Conservation (phyloP, 1,140 invertebrate genomes). For the Brachionus koreanus region DNA sequence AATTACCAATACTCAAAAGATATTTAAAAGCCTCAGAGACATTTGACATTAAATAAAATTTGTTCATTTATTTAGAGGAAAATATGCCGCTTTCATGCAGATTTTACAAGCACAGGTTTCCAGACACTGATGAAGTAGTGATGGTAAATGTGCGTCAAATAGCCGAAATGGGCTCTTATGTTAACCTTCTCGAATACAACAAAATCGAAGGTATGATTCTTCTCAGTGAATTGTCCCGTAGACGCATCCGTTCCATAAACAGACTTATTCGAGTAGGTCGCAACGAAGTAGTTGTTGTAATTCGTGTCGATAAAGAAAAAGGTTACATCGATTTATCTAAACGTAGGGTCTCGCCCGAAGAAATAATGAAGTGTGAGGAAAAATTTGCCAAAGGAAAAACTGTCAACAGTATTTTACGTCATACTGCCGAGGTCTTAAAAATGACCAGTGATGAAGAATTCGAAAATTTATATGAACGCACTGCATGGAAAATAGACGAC, state of each 20-base stretch:
- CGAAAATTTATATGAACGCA: conserved; percentile 90
- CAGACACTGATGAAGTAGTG: conserved; percentile 97
- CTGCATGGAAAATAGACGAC: conserved; percentile 98
- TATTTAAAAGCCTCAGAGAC: not conserved
- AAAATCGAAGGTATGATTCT: conserved; percentile 86
- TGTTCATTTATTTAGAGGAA: conserved; percentile 35
- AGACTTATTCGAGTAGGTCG: conserved; percentile 97
- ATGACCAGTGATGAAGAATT: conserved; percentile 85
- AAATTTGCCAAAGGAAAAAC: conserved; percentile 97
- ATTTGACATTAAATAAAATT: not conserved
- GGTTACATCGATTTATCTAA: conserved; percentile 99
- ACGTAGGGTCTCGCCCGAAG: conserved; percentile 92
- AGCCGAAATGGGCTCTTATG: conserved; percentile 99
- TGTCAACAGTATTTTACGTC: conserved; percentile 85
- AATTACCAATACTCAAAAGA: not conserved
- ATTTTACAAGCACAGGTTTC: conserved; percentile 95
- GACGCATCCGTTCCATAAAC: conserved; percentile 98
- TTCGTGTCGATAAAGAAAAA: conserved; percentile 98
- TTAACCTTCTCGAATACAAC: conserved; percentile 94
- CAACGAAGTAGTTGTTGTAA: conserved; percentile 97
- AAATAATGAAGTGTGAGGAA: conserved; percentile 95
- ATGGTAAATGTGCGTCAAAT: conserved; percentile 98
- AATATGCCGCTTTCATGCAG: conserved; percentile 88
- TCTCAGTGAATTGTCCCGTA: conserved; percentile 85
- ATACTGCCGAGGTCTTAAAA: conserved; percentile 88